phyloP scores from a whole-genome alignment of 2,113 vertebrate species.

The Hydrochoerus hydrochaeris region DNA sequence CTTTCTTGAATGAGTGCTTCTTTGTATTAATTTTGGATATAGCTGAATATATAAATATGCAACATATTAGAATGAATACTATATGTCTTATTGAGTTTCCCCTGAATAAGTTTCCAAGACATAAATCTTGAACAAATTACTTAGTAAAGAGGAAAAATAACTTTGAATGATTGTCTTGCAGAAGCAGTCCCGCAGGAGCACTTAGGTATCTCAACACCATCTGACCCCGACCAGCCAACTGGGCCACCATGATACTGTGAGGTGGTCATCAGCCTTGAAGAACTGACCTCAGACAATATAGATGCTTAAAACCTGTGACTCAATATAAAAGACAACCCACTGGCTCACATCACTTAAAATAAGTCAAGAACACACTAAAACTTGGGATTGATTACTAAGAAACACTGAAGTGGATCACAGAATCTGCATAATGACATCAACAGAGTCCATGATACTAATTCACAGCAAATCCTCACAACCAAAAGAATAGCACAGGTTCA shows the following conservation, averaged over 20 bases:
- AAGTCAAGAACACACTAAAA: background rate
- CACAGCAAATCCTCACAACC: background rate
- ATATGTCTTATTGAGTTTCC: background rate
- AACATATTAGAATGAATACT: background rate
- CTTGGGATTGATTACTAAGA: background rate
- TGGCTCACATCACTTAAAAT: background rate
- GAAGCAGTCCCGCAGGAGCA: background rate
- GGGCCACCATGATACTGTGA: background rate
- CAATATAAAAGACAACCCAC: background rate
- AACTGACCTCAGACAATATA: background rate
- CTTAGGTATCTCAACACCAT: accelerated
- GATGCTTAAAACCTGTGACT: background rate
- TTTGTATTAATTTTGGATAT: background rate
- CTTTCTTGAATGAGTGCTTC: background rate
- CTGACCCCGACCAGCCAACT: background rate
- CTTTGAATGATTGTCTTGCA: background rate
- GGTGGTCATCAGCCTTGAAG: background rate
- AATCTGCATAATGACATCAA: accelerated
- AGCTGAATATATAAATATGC: background rate
- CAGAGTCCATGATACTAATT: background rate
- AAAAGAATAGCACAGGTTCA: background rate
- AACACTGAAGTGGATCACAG: background rate
- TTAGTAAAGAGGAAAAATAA: background rate
- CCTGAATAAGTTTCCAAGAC: background rate
- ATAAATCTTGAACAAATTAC: background rate